Evolutionary conservation across 64 coral and sea anemone species (phyloP).

Genomic region (Montipora cactus): DNA sequence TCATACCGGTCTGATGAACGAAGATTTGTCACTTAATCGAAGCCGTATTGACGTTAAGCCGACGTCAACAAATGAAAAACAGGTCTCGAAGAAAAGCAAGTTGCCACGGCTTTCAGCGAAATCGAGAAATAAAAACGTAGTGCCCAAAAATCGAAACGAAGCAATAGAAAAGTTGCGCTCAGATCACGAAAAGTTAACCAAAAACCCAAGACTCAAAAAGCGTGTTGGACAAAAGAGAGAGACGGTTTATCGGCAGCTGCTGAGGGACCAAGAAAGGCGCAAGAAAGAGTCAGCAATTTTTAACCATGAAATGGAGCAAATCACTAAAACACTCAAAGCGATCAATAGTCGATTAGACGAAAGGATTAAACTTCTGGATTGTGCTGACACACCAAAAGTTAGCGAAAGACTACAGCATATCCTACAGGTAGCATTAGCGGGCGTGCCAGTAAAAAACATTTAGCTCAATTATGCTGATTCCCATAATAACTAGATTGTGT

Average conservation of each 20-base stretch:
- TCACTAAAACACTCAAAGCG: constrained; percentile 36
- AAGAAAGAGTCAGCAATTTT: constrained; percentile 4
- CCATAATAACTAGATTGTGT: neutral
- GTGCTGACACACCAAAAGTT: neutral
- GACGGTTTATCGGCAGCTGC: constrained; percentile 31
- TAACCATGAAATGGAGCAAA: constrained; percentile 26
- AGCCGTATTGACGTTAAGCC: neutral
- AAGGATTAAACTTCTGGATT: constrained; percentile 32
- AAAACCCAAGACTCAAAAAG: neutral
- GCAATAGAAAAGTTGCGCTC: neutral
- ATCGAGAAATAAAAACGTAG: neutral
- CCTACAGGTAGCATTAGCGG: constrained; percentile 5
- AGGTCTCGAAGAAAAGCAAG: neutral
- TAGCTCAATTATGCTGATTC: neutral
- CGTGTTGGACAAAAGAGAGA: neutral
- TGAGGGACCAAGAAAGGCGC: constrained; percentile 16
- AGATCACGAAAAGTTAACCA: neutral
- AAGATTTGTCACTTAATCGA: neutral
- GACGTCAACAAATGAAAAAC: neutral
- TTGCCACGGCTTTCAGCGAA: neutral
- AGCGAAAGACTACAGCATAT: constrained; percentile 3
- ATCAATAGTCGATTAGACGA: constrained; percentile 60
- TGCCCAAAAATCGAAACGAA: neutral
- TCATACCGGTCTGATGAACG: neutral
- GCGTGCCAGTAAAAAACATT: neutral